phyloP scores from a whole-genome alignment of 2,797 vertebrate species.

The Paguma larvata region DNA sequence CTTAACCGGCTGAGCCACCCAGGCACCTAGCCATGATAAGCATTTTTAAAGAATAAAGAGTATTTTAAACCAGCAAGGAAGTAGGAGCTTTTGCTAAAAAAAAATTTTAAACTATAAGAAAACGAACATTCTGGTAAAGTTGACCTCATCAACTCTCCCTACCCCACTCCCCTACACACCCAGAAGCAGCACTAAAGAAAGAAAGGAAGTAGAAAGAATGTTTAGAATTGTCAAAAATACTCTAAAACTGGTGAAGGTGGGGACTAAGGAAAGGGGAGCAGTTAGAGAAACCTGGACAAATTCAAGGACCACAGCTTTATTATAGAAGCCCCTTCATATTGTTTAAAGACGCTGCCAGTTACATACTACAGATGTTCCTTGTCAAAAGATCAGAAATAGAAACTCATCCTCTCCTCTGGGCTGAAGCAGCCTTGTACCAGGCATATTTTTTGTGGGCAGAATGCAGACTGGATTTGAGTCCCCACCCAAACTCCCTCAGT shows the following conservation, averaged over 20 bases:
- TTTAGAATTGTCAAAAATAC: background rate
- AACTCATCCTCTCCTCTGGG: background rate
- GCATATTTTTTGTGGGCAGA: background rate
- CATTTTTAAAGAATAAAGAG: background rate
- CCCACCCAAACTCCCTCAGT: background rate
- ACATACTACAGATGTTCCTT: background rate
- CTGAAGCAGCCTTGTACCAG: background rate
- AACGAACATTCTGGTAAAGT: background rate
- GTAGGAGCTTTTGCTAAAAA: background rate
- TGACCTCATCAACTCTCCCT: background rate
- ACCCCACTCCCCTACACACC: background rate
- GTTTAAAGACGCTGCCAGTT: background rate
- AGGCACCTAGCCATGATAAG: background rate
- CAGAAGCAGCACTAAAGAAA: background rate
- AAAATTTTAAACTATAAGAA: background rate
- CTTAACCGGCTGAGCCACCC: no score
- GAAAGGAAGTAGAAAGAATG: background rate
- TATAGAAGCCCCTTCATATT: background rate
- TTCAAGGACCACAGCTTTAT: background rate
- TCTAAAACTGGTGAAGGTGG: background rate
- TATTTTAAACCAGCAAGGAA: background rate
- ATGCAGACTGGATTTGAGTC: background rate
- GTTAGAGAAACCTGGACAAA: background rate
- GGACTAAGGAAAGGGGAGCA: background rate
- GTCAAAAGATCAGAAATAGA: background rate